These are phyloP conservation scores for Holothuria scabra DNA, from an alignment of 53 echinoderm and acorn worm genomes.

Conservation along the genomic window DNA sequence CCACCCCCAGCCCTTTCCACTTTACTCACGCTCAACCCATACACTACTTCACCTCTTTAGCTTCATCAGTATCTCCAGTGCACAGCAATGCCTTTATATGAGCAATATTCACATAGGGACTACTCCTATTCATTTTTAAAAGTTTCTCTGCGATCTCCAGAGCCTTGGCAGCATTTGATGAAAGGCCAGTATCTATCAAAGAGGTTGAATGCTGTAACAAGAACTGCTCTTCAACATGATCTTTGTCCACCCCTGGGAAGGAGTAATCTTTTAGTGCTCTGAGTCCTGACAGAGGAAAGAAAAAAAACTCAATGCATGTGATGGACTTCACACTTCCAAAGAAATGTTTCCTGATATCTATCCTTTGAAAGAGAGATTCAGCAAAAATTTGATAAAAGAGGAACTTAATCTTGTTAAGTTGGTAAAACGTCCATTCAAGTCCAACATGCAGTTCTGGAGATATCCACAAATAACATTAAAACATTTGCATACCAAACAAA, in stretches of 20 bases:
- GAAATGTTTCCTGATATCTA: not conserved
- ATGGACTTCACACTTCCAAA: not conserved
- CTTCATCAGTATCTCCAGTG: conserved; percentile 1
- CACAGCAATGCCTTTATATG: not conserved
- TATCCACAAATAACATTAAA: too few relatives aligned
- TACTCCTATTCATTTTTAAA: not conserved
- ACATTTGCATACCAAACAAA: too few relatives aligned
- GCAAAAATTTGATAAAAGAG: too few relatives aligned
- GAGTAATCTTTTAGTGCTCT: conserved; percentile 5
- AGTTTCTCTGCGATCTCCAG: conserved; percentile 54
- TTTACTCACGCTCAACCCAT: not conserved
- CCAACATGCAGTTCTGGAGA: too few relatives aligned
- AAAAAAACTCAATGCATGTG: not conserved
- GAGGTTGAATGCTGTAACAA: conserved; percentile 58
- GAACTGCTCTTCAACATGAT: conserved; percentile 60
- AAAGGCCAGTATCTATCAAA: conserved; percentile 57
- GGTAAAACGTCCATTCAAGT: too few relatives aligned
- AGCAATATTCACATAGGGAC: not conserved
- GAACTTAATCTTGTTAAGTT: too few relatives aligned
- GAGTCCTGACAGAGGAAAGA: not conserved
- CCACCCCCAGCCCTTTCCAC: not conserved
- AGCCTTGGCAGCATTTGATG: conserved; percentile 42
- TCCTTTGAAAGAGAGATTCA: too few relatives aligned
- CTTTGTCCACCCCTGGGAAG: conserved; percentile 35
- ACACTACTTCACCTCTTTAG: conserved; percentile 3